Evolutionary conservation across 2,888 invertebrate species (phyloP).

Genomic region (Mythimna loreyi): DNA sequence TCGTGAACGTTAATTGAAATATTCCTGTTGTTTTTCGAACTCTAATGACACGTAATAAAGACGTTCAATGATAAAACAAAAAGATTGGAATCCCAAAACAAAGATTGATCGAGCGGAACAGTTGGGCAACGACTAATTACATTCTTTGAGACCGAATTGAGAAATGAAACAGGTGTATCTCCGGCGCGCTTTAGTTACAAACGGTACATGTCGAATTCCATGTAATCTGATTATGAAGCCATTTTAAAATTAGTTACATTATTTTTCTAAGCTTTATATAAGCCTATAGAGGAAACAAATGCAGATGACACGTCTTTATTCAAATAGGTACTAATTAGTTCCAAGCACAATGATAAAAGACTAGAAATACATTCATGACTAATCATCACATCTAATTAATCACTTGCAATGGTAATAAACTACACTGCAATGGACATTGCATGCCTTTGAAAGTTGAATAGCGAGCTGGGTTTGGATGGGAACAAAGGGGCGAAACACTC

Average conservation of each 20-base stretch:
- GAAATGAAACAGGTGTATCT: constrained; percentile 56
- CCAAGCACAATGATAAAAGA: neutral
- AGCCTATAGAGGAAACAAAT: neutral
- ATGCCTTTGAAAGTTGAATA: constrained; percentile 60
- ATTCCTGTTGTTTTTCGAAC: constrained; percentile 66
- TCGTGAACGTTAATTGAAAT: constrained; percentile 74
- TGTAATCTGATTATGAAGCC: constrained; percentile 37
- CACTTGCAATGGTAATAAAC: constrained; percentile 43
- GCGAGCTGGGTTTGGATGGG: constrained; percentile 60
- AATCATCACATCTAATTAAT: constrained; percentile 47
- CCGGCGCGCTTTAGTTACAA: constrained; percentile 41
- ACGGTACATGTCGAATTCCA: constrained; percentile 31
- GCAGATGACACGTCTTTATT: neutral
- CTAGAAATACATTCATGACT: constrained; percentile 13
- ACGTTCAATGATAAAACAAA: constrained; percentile 64
- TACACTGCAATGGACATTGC: constrained; percentile 53
- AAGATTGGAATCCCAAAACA: constrained; percentile 64
- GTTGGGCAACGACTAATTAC: constrained; percentile 57
- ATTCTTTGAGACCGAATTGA: constrained; percentile 59
- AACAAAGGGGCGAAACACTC: constrained; percentile 68
- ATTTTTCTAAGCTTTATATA: neutral
- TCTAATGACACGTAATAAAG: constrained; percentile 68
- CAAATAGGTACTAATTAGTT: neutral
- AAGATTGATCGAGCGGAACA: constrained; percentile 59
- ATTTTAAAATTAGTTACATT: constrained; percentile 14